These are phyloP conservation scores for Anarhynchus alexandrinus DNA, from an alignment of 2,113 vertebrate species.

Conservation along the genomic window DNA sequence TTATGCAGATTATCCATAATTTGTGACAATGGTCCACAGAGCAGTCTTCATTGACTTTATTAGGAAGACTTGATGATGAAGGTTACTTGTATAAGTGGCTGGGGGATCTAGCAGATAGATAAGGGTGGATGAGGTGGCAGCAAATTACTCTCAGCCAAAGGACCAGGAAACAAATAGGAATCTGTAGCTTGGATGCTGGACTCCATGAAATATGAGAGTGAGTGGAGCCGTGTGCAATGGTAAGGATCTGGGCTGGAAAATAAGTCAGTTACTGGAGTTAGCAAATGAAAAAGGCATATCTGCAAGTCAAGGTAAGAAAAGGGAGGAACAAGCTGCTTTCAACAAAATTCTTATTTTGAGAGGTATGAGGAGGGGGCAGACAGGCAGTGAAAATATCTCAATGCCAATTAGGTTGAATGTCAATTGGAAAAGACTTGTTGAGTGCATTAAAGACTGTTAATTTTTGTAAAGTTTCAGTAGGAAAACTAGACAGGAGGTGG, in stretches of 20 bases:
- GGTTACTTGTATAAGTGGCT: not conserved
- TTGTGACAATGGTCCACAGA: fast-evolving
- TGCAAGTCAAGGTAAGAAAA: not conserved
- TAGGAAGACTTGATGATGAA: not conserved
- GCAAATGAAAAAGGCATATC: not conserved
- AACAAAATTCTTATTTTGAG: not conserved
- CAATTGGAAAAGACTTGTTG: not conserved
- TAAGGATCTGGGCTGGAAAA: not conserved
- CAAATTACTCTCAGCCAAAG: not conserved
- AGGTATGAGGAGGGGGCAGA: not conserved
- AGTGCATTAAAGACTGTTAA: not conserved
- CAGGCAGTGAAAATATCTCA: not conserved
- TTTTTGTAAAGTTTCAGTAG: not conserved
- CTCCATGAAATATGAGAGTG: not conserved
- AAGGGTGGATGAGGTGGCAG: not conserved
- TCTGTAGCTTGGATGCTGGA: not conserved
- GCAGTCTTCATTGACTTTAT: not conserved
- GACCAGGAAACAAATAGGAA: not conserved
- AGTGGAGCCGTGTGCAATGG: not conserved
- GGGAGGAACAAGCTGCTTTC: not conserved
- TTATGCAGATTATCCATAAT: not conserved
- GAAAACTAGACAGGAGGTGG: not conserved
- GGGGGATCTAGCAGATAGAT: not conserved
- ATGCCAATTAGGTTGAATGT: not conserved
- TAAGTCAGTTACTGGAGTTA: not conserved